These are phyloP conservation scores for Scaptomyza flava DNA, from an alignment of 2,888 invertebrate genomes.

Conservation along the genomic window DNA sequence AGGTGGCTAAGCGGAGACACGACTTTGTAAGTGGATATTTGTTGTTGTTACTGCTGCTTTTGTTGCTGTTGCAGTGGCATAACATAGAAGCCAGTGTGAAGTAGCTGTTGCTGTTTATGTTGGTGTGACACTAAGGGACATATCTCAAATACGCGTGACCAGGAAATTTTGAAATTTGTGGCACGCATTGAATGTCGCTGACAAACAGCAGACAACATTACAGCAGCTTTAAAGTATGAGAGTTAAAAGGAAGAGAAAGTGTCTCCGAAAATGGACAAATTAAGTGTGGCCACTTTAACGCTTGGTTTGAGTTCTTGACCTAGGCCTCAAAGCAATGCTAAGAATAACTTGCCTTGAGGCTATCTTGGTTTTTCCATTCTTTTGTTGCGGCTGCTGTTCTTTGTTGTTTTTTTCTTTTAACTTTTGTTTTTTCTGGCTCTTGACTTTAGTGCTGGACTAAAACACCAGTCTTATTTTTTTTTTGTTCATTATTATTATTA, in stretches of 20 bases:
- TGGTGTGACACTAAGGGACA: constrained; percentile 41
- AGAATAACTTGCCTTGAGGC: constrained; percentile 8
- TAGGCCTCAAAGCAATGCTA: constrained; percentile 14
- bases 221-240: constrained; percentile 32
- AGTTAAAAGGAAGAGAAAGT: neutral
- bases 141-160: constrained; percentile 42
- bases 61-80: constrained; percentile 41
- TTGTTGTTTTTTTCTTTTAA: constrained; percentile 11
- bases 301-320: constrained; percentile 38
- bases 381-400: neutral
- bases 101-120: constrained; percentile 14
- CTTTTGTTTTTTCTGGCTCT: constrained; percentile 21
- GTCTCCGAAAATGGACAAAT: constrained; percentile 5
- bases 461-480: constrained; percentile 32
- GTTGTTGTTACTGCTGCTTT: constrained; percentile 20
- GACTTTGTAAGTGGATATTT: constrained; percentile 36
- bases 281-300: constrained; percentile 25
- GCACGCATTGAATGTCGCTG: constrained; percentile 51
- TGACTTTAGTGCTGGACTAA: constrained; percentile 37
- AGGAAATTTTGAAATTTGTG: constrained; percentile 46
- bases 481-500: constrained; percentile 13
- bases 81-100: constrained; percentile 25
- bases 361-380: constrained; percentile 7
- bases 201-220: constrained; percentile 27
- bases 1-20: constrained; percentile 21